Evolutionary conservation across 2,888 invertebrate species (phyloP).

Genomic region (Himalopsyche tibetana): DNA sequence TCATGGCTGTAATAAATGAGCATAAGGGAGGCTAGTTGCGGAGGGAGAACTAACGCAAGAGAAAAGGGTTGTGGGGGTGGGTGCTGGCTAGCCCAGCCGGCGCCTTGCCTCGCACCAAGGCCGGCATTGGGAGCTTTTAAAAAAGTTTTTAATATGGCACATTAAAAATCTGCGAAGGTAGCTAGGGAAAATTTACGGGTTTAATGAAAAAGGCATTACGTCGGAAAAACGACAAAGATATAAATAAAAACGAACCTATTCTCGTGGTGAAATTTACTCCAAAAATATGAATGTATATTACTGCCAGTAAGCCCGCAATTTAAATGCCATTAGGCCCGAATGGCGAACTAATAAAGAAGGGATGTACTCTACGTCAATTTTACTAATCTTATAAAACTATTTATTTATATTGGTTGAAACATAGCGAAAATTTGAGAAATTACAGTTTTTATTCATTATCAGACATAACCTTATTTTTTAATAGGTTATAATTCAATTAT

Average conservation of each 20-base stretch:
- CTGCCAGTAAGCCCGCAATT: too few species aligned
- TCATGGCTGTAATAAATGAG: conserved; percentile 21
- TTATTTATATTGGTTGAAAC: too few species aligned
- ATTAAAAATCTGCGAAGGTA: conserved; percentile 24
- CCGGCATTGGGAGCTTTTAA: conserved; percentile 15
- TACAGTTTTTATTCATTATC: too few species aligned
- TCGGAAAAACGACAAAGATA: background rate
- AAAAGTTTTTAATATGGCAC: conserved; percentile 9
- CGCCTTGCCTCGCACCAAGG: conserved; percentile 49
- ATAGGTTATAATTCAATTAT: too few species aligned
- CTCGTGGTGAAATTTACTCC: too few species aligned
- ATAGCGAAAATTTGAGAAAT: too few species aligned
- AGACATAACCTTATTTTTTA: too few species aligned
- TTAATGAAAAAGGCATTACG: conserved; percentile 23
- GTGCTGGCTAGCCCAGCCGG: conserved; percentile 62
- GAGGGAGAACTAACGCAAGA: background rate
- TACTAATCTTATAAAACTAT: too few species aligned
- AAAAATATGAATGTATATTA: too few species aligned
- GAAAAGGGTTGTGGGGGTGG: conserved; percentile 28
- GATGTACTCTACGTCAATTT: too few species aligned
- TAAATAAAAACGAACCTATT: background rate
- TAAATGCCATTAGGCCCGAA: too few species aligned
- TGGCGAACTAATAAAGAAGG: too few species aligned
- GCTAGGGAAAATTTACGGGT: background rate
- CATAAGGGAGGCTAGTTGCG: conserved; percentile 15